phyloP scores from a whole-genome alignment of 2,888 invertebrate species.

The Dorcus parallelipipedus region DNA sequence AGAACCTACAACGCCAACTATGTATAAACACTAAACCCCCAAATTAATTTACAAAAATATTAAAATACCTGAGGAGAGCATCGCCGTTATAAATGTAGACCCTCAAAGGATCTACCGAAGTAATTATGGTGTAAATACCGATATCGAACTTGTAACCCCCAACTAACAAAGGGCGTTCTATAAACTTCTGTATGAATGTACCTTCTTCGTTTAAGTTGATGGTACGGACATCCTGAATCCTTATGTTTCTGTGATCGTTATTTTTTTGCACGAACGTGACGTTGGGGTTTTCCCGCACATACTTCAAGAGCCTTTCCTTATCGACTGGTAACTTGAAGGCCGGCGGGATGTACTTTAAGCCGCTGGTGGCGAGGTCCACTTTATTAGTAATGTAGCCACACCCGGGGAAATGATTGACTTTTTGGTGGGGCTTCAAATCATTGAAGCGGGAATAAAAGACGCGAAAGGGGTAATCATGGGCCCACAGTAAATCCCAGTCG shows the following conservation, averaged over 20 bases:
- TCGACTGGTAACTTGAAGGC: constrained; percentile 85
- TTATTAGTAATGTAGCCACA: constrained; percentile 92
- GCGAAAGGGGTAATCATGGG: constrained; percentile 88
- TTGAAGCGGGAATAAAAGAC: constrained; percentile 54
- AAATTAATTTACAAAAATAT: not conserved
- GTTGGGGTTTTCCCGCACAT: constrained; percentile 63
- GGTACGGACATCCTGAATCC: constrained; percentile 65
- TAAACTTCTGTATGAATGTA: constrained; percentile 88
- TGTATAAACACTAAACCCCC: not conserved
- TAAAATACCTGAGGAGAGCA: constrained; percentile 72
- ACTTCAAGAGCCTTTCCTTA: constrained; percentile 65
- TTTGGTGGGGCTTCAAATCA: constrained; percentile 67
- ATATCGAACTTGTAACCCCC: constrained; percentile 96
- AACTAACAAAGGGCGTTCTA: constrained; percentile 83
- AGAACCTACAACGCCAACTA: constrained; percentile 62
- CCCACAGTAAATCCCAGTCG: constrained; percentile 89
- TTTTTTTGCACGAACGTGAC: constrained; percentile 86
- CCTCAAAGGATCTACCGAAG: constrained; percentile 85
- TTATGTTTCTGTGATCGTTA: constrained; percentile 86
- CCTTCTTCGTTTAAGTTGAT: constrained; percentile 68
- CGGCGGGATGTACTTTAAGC: constrained; percentile 76
- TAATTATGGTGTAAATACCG: constrained; percentile 89
- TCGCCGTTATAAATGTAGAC: constrained; percentile 89
- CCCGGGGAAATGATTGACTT: constrained; percentile 92
- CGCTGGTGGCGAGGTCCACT: constrained; percentile 78